Evolutionary conservation across 92 coral and sea anemone genomes (phyloP), one percentile per base, ranked within the genome.

Genomic region (Porites rus): DNA sequence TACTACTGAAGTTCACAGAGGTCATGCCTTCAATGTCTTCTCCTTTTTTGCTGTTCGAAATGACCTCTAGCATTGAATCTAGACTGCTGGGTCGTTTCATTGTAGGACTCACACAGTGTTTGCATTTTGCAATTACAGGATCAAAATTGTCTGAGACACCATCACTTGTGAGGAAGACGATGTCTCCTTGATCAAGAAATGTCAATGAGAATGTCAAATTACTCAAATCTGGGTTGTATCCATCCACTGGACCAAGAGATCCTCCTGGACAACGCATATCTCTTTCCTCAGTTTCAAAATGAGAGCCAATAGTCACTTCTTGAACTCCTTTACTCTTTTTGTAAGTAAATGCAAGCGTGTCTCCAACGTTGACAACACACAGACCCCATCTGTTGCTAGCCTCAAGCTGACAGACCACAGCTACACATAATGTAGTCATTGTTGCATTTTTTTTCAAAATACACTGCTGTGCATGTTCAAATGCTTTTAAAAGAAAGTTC

Each of bases 191-290:
- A 10, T 94, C 92, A 6, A 97, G 92, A 67, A 79, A 53, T 16
- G 97, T 95, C 63, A 91, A 95, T 10, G 99, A 97, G 80, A 92
- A 95, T 1, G 99, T 97, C 65, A 97, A 86, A 80, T 97, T 97
- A 11, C 93, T 84, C 12, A 97, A 85, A 81, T 97, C 99, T 62
- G 99, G 99, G 78, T 97, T 95, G 86, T 95, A 90, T 19, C 99
- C 99, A 79, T 95, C 97, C 0, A 92, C 94, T 17, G 98, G 98
- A 8, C 99, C 99, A 59, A 97, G 90, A 1, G 98, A 97, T 1
- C 99, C 99, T n/a, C 99, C 99, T 9, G 99, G 95, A 67, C 94
- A 88, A 1, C 95, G 94, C 99, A 97, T 95, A 75, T 97, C 99
- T 68, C 99, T 93, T 18, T 81, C 80, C 74, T 87, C 85, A 58